These are phyloP conservation scores for Merops nubicus DNA, from an alignment of 2,113 vertebrate species.

Conservation along the genomic window DNA sequence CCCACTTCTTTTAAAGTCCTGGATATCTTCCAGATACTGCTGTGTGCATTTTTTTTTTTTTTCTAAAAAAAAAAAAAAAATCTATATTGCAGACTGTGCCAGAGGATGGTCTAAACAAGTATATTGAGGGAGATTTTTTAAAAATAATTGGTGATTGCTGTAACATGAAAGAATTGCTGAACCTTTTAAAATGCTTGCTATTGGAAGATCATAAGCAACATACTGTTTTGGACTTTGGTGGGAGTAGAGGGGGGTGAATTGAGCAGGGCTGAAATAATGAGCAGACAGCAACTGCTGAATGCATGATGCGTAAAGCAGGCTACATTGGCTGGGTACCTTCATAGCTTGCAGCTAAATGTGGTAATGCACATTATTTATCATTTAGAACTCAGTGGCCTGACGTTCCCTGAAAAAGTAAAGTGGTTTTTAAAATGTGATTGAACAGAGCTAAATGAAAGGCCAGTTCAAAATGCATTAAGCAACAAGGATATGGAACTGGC, in stretches of 20 bases:
- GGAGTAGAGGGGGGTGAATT: background rate
- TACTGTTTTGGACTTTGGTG: background rate
- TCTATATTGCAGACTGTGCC: background rate
- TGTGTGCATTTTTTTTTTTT: background rate
- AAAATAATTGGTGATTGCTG: background rate
- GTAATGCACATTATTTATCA: conserved; percentile 9
- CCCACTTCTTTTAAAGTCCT: background rate
- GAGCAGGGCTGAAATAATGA: background rate
- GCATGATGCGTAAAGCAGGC: background rate
- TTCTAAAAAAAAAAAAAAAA: background rate
- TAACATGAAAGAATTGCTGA: background rate
- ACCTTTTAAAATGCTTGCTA: background rate
- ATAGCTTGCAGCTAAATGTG: background rate
- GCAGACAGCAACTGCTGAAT: conserved; percentile 7
- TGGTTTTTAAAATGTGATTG: conserved; percentile 51
- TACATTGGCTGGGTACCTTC: background rate
- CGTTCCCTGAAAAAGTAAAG: background rate
- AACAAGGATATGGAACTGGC: background rate
- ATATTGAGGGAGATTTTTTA: background rate
- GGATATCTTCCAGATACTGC: background rate
- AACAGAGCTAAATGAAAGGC: conserved; percentile 26
- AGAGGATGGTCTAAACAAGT: background rate
- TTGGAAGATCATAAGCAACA: background rate
- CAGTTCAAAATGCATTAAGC: conserved; percentile 22
- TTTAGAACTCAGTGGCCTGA: background rate